Conservation (phyloP, 2,888 invertebrate genomes). For the Pollenia angustigena region DNA sequence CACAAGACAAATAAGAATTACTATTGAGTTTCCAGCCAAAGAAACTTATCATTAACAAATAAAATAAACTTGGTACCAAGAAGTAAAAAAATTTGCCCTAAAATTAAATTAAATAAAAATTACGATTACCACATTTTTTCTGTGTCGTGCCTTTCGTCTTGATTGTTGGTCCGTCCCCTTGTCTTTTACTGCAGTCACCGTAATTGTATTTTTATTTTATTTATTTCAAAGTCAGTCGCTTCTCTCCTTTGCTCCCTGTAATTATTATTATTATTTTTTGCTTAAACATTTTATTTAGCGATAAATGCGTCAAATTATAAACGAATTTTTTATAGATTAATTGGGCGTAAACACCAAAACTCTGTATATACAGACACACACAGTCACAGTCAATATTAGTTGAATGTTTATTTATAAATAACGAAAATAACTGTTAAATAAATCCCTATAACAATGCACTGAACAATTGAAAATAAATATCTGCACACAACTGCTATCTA, state of each 20-base stretch:
- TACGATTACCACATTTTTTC: conserved; percentile 46
- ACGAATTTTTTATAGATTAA: conserved; percentile 83
- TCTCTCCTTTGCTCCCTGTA: conserved; percentile 39
- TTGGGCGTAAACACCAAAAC: conserved; percentile 81
- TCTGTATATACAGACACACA: conserved; percentile 13
- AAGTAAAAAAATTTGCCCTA: neutral
- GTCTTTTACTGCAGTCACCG: neutral
- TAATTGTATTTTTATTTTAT: conserved; percentile 29
- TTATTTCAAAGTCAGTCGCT: conserved; percentile 18
- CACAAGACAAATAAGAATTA: conserved; percentile 18
- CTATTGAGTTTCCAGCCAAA: conserved; percentile 16
- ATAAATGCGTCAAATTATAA: conserved; percentile 81
- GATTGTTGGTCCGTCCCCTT: conserved; percentile 18
- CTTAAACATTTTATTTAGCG: conserved; percentile 73
- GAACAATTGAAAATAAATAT: conserved; percentile 30
- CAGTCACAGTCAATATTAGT: neutral
- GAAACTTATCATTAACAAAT: conserved; percentile 46
- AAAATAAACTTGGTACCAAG: neutral
- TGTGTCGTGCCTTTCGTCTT: conserved; percentile 3
- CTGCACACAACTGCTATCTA: neutral
- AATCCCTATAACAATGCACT: conserved; percentile 31
- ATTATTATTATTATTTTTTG: conserved; percentile 36
- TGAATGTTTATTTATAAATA: conserved; percentile 11
- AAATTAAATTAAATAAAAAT: conserved; percentile 36
- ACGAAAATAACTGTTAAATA: conserved; percentile 42